Percentiles rank a stretch among this genome's conserved stretches.
These are phyloP conservation scores for Propsilocerus akamusi DNA, from an alignment of 1,140 invertebrate genomes.

Conservation along the genomic window DNA sequence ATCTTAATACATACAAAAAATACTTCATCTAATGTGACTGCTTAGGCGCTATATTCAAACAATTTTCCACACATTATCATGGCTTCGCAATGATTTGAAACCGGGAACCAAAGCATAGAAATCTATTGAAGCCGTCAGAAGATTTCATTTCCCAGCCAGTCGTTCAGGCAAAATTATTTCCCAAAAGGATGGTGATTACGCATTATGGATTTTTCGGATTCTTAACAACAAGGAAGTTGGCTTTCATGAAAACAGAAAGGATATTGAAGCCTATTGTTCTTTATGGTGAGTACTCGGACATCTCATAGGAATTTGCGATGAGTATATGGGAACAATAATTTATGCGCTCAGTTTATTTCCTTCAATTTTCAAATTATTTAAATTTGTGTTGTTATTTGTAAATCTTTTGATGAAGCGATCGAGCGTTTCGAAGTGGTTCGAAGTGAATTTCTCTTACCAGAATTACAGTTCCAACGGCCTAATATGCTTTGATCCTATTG, in stretches of 20 bases:
- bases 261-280: slow-evolving; percentile 56
- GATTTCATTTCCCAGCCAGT: slow-evolving; percentile 39
- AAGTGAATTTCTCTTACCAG: slow-evolving; percentile 15
- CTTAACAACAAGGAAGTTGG: slow-evolving; percentile 45
- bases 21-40: slow-evolving; percentile 36
- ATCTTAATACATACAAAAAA: slow-evolving; percentile 43
- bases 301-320: slow-evolving; percentile 61
- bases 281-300: slow-evolving; percentile 69
- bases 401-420: slow-evolving; percentile 15
- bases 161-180: slow-evolving; percentile 30
- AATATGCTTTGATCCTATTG: slow-evolving; percentile 15
- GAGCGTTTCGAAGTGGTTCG: slow-evolving; percentile 16
- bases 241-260: slow-evolving; percentile 31
- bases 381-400: no score
- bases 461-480: slow-evolving; percentile 15
- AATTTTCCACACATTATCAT: slow-evolving; percentile 44
- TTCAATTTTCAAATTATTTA: slow-evolving; percentile 14
- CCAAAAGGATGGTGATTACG: slow-evolving; percentile 66
- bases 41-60: slow-evolving; percentile 60
- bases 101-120: slow-evolving; percentile 34
- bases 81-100: slow-evolving; percentile 47
- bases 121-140: slow-evolving; percentile 43
- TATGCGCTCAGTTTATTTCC: not conserved
- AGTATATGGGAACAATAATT: not conserved
- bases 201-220: slow-evolving; percentile 77